Evolutionary conservation across 1,140 invertebrate genomes (phyloP), one percentile per base, ranked within the genome.

Genomic region (Habropoda laboriosa): DNA sequence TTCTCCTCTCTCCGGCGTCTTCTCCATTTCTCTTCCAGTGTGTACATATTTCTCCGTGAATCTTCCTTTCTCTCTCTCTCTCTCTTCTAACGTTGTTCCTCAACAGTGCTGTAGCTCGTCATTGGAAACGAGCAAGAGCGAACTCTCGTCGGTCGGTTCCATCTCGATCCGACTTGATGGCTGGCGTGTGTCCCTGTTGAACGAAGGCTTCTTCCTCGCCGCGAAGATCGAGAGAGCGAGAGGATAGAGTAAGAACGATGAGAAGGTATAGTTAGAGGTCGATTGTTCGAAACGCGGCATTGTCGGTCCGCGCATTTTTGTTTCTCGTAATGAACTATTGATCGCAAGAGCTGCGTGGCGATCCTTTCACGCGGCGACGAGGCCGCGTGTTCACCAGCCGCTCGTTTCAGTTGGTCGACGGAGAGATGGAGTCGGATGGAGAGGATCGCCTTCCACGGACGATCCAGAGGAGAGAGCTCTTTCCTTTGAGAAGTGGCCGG

Each of bases 281-380:
- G 84, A 87, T 85, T 83, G 84, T 83, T 79, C 73, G 76, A 68
- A 87, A 81, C 79, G 61, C 60, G 27, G 79, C 73, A 89, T 89
- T 88, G 87, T 89, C 81, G 82, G 75, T 58, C 32, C 21, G 49
- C 58, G 63, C 76, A 89, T 90, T 89, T 90, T 90, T 90, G 89
- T 89, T 89, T 88, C 83, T 83, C 85, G 74, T 89, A 90, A 90
- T 90, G 87, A 90, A 90, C 88, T 90, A 90, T 90, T 89, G 89
- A 90, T 86, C 86, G 83, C 70, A 73, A 58, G 76, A 63, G 64
- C 82, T 77, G n/a, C n/a, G n/a, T n/a, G 83, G 68, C 80, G 75
- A 89, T 87, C 86, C 83, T 86, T 90, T 90, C 87, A 87, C 81
- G 79, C 83, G 64, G 45, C 27, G 35, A 35, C 53, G 38, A 18